Conservation (phyloP, 92 coral and sea anemone genomes). For the Zoanthus sansibaricus region DNA sequence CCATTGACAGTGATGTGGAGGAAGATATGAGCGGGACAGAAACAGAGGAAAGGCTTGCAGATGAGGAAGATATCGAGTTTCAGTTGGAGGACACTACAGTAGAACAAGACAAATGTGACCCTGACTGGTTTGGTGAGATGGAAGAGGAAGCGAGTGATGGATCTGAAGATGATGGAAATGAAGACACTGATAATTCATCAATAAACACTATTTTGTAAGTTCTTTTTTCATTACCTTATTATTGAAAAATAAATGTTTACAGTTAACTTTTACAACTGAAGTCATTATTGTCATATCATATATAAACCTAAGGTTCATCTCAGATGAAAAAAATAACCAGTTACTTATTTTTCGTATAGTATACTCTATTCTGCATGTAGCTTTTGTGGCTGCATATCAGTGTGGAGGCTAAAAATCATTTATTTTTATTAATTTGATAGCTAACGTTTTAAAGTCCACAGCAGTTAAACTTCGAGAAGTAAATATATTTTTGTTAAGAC, state of each 20-base stretch:
- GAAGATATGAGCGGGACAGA: constrained; percentile 25
- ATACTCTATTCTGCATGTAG: neutral
- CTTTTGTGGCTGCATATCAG: constrained; percentile 4
- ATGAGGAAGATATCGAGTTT: constrained; percentile 50
- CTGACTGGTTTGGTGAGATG: constrained; percentile 52
- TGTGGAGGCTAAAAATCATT: neutral
- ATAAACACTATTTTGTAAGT: constrained; percentile 58
- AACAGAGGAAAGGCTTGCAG: constrained; percentile 21
- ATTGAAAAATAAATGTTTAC: neutral
- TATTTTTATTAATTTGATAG: neutral
- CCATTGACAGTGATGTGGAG: constrained; percentile 6
- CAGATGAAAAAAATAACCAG: neutral
- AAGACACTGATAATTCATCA: constrained; percentile 49
- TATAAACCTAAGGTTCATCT: neutral
- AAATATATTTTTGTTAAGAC: too few species aligned
- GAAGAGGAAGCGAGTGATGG: constrained; percentile 46
- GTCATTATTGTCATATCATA: constrained; percentile 6
- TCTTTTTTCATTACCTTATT: constrained; percentile 19
- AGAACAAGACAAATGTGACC: constrained; percentile 43
- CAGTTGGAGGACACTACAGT: constrained; percentile 43
- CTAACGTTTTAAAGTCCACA: neutral
- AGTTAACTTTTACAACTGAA: neutral
- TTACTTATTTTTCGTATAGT: neutral
- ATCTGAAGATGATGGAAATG: constrained; percentile 45
- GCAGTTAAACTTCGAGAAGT: neutral